A percentile compares a stretch with the other conserved stretches of the same genome.
These are phyloP conservation scores for Tetragonisca angustula DNA, from an alignment of 2,888 invertebrate genomes.

Conservation along the genomic window DNA sequence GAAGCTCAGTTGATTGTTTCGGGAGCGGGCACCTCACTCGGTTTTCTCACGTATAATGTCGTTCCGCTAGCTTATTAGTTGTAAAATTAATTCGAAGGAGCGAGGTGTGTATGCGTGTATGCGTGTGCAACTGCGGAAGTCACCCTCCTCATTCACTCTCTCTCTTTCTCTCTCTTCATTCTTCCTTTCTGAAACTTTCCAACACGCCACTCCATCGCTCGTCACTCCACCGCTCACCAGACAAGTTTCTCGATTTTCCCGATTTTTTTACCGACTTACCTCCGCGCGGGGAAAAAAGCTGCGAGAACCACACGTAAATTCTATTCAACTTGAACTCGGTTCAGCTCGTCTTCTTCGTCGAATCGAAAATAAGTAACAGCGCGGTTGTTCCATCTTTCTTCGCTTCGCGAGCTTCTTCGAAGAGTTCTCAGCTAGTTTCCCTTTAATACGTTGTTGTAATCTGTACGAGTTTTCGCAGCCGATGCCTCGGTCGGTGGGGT, in stretches of 20 bases:
- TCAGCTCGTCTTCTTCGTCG: not conserved
- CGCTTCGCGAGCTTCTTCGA: not conserved
- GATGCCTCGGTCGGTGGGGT: constrained; percentile 19
- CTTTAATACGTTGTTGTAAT: not conserved
- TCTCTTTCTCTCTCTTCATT: not conserved
- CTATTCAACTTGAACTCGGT: not conserved
- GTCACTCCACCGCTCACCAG: constrained; percentile 23
- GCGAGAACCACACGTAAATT: not conserved
- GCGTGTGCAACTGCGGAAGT: constrained; percentile 63
- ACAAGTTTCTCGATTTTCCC: constrained; percentile 29
- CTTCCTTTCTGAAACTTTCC: not conserved
- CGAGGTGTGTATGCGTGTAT: constrained; percentile 65
- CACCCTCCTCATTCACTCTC: constrained; percentile 14
- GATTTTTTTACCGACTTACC: constrained; percentile 18
- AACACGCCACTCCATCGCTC: not conserved
- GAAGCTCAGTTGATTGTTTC: constrained; percentile 83
- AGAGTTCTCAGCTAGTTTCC: not conserved
- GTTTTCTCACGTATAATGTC: constrained; percentile 45
- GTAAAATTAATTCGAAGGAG: constrained; percentile 70
- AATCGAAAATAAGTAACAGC: not conserved
- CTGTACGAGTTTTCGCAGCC: not conserved
- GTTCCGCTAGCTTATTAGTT: constrained; percentile 57
- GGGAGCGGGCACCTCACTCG: constrained; percentile 73
- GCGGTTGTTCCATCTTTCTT: too few species aligned
- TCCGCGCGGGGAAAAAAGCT: not conserved